phyloP scores from a whole-genome alignment of 2,888 invertebrate species.

The Heliconius ethilla region DNA sequence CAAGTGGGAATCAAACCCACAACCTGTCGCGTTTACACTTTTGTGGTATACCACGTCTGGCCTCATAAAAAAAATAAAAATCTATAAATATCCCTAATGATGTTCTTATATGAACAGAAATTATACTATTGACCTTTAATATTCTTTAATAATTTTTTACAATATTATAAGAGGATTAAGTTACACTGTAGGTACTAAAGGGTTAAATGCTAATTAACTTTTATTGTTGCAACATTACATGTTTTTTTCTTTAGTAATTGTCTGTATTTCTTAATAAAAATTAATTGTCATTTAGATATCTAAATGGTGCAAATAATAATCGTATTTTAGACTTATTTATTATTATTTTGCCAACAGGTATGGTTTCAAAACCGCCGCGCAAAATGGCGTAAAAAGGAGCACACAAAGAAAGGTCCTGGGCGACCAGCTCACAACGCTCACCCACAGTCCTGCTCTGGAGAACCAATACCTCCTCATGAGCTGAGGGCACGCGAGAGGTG shows the following conservation, averaged over 20 bases:
- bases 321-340: not conserved
- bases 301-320: not conserved
- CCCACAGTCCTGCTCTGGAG: constrained; percentile 98
- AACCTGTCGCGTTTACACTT: no score
- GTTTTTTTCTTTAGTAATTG: not conserved
- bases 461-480: constrained; percentile 96
- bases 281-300: not conserved
- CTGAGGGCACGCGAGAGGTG: constrained; percentile 90
- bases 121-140: not conserved
- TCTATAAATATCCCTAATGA: not conserved
- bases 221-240: not conserved
- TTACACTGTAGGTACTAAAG: not conserved
- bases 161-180: not conserved
- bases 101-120: not conserved
- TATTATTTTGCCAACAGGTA: constrained; percentile 84
- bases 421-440: constrained; percentile 99
- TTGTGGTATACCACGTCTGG: no score
- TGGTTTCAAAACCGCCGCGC: constrained; percentile 99
- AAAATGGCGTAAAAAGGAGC: constrained; percentile 99
- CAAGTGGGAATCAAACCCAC: no score
- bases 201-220: not conserved
- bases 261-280: not conserved
- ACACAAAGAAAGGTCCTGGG: constrained; percentile 99
- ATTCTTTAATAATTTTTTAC: not conserved
- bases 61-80: no score